Conservation (phyloP, 2,113 vertebrate species). For the Phyllostomus discolor region DNA sequence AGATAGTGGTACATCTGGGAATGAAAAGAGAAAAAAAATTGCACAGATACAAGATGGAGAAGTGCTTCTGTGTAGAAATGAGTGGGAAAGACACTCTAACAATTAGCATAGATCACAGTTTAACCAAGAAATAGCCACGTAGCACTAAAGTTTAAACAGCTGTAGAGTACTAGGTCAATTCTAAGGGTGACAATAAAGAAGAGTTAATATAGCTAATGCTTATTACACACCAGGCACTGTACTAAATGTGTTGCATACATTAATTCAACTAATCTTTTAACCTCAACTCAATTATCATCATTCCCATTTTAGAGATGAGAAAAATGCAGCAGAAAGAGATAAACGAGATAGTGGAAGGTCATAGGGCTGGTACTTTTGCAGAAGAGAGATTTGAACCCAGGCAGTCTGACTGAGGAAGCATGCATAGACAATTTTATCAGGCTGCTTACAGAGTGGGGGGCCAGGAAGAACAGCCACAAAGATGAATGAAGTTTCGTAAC, state of each 20-base stretch:
- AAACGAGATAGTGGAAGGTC: background rate
- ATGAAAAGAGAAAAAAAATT: background rate
- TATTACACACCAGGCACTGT: background rate
- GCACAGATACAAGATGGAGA: background rate
- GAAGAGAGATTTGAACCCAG: background rate
- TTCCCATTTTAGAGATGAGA: background rate
- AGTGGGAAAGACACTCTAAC: background rate
- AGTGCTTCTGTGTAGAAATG: background rate
- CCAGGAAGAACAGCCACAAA: background rate
- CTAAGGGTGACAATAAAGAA: background rate
- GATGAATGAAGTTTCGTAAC: background rate
- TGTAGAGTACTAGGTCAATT: background rate
- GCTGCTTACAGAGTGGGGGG: background rate
- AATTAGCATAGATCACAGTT: background rate
- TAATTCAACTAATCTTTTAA: background rate
- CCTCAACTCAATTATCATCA: background rate
- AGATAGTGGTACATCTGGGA: background rate
- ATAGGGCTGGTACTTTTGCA: background rate
- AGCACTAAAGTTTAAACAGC: background rate
- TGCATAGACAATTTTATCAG: background rate
- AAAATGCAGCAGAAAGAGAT: background rate
- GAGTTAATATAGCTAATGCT: background rate
- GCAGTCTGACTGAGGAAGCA: background rate
- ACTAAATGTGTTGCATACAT: background rate
- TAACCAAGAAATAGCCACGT: background rate